These are phyloP conservation scores for Zaprionus tsacasi DNA, from an alignment of 1,140 invertebrate genomes.

Conservation along the genomic window DNA sequence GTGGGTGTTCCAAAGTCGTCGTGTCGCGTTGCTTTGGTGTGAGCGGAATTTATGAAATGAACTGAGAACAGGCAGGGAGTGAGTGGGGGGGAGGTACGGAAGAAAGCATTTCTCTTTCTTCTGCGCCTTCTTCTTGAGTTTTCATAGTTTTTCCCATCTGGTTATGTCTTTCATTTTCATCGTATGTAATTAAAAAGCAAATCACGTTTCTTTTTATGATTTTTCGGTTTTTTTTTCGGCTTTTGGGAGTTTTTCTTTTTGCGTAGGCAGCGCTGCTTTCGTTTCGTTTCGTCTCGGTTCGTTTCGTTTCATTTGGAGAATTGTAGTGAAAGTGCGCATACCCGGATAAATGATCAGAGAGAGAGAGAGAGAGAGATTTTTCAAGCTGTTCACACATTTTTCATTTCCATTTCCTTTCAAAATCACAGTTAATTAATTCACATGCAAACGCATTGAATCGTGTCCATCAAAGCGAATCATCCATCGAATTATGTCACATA, in stretches of 20 bases:
- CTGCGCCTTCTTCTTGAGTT: not conserved
- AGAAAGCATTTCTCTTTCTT: constrained; percentile 36
- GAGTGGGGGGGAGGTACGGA: too few species aligned
- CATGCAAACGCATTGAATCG: constrained; percentile 50
- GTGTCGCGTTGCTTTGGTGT: constrained; percentile 10
- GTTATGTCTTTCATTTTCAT: constrained; percentile 23
- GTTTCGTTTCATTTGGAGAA: constrained; percentile 30
- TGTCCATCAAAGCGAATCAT: constrained; percentile 38
- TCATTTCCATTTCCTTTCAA: constrained; percentile 57
- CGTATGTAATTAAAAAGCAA: constrained; percentile 73
- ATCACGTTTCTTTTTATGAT: constrained; percentile 75
- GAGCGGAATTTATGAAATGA: constrained; percentile 43
- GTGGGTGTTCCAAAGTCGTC: constrained; percentile 33
- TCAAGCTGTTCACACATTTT: constrained; percentile 52
- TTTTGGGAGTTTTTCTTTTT: constrained; percentile 36
- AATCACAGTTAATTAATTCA: constrained; percentile 75
- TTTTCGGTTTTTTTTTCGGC: constrained; percentile 27
- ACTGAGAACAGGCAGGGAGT: constrained; percentile 10
- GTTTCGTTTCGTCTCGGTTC: constrained; percentile 48
- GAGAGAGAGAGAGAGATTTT: not conserved
- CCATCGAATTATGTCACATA: constrained; percentile 68
- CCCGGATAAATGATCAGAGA: constrained; percentile 16
- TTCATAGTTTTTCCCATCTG: constrained; percentile 11
- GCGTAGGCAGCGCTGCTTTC: constrained; percentile 67
- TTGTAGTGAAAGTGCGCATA: constrained; percentile 62